Evolutionary conservation across 1,140 invertebrate species (phyloP), one percentile per base, ranked within the genome.

Genomic region (Chironomus tepperi): DNA sequence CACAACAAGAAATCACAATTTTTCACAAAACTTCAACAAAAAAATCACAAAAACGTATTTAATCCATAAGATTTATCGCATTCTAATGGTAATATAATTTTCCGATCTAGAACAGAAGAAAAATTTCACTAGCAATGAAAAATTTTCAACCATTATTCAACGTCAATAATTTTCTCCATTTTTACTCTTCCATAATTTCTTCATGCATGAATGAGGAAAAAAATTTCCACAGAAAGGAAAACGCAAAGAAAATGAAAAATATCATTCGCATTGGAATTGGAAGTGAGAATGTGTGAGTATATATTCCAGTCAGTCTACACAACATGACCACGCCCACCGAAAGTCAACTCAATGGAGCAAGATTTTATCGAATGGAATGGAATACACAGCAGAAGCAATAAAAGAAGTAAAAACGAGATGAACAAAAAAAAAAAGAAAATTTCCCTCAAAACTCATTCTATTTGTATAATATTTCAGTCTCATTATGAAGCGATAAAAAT

Each of bases 401-500:
- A 34, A 34, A 34, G 24, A 34, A 34, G 24, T 34, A 34, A 34
- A 34, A 34, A 34, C 24, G 24, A 34, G 24, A 34, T 34, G 43
- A 15, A 47, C 10, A 57, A n/a, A 57, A n/a, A 57, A 57, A 57
- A 57, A 57, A 57, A 1, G 10, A 57, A 57, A 57, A 57, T 57
- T 34, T 34, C 24, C 24, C 24, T 34, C 24, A 57, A 57, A n/a
- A n/a, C 12, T 57, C 47, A n/a, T 57, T 57, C 47, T 57, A 21
- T 70, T 70, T 70, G 65, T 8, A 70, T 18, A 70, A 70, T 57
- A 70, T 70, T 70, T 70, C 10, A 19, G 65, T 70, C 65, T 70
- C 65, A 70, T 70, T 70, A 70, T 70, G 65, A 70, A 70, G 65
- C 65, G 65, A 70, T 70, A 70, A 70, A 70, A 70, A 21, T 70